A percentile compares a stretch with the other conserved stretches of the same genome.
Evolutionary conservation across 2,888 invertebrate genomes (phyloP).

Genomic region (Abrostola triplasia): DNA sequence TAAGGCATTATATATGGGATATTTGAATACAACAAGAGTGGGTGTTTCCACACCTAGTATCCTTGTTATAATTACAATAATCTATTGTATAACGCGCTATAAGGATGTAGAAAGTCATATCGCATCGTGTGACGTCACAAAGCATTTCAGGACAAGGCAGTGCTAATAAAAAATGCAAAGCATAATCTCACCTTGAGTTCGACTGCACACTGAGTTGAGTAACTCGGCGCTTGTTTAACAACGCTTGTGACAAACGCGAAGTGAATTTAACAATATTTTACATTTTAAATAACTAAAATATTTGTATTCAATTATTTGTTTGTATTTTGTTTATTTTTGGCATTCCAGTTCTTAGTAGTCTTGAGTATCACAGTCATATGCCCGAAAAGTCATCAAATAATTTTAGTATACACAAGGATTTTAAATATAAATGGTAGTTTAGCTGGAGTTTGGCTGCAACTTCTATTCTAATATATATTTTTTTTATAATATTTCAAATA

Average conservation of each 20-base stretch:
- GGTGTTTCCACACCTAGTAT: slow-evolving; percentile 1
- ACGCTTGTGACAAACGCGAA: slow-evolving; percentile 43
- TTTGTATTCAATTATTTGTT: not conserved
- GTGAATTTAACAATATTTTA: slow-evolving; percentile 42
- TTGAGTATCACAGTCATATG: not conserved
- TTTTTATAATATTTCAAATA: too few species aligned
- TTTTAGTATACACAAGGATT: too few species aligned
- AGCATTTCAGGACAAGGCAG: slow-evolving; percentile 67
- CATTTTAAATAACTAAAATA: slow-evolving; percentile 23
- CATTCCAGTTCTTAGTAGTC: not conserved
- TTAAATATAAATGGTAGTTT: too few species aligned
- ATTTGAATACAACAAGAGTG: slow-evolving; percentile 10
- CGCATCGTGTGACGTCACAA: slow-evolving; percentile 55
- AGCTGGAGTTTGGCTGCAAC: too few species aligned
- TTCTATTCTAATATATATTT: too few species aligned
- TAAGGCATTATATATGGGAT: not conserved
- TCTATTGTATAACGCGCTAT: slow-evolving; percentile 17
- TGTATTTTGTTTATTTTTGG: too few species aligned
- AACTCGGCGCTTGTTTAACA: slow-evolving; percentile 55
- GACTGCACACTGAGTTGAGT: slow-evolving; percentile 64
- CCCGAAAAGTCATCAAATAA: not conserved
- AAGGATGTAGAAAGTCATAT: slow-evolving; percentile 50
- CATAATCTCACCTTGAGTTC: slow-evolving; percentile 68
- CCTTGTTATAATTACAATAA: slow-evolving; percentile 9
- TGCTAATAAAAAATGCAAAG: slow-evolving; percentile 71